phyloP scores from a whole-genome alignment of 2,113 vertebrate species.

The Nannospalax galili region DNA sequence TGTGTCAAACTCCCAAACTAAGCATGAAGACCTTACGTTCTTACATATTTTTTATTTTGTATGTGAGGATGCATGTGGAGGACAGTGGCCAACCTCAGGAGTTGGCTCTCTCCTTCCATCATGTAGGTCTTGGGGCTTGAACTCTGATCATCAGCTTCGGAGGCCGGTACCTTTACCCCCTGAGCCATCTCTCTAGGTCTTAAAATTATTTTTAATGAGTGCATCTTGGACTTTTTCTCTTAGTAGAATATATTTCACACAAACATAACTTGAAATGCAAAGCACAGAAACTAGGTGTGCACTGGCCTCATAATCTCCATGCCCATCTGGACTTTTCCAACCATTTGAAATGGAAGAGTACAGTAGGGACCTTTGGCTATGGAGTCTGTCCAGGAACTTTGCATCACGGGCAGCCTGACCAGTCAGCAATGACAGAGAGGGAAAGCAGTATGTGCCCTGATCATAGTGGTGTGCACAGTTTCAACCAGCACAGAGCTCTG shows the following conservation, averaged over 20 bases:
- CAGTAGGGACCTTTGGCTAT: background rate
- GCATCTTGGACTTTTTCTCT: background rate
- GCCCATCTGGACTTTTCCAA: background rate
- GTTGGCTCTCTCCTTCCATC: background rate
- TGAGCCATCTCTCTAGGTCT: background rate
- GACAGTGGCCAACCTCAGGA: too few relatives aligned
- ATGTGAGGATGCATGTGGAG: background rate
- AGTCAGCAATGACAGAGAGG: background rate
- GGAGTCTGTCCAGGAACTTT: background rate
- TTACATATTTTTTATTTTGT: background rate
- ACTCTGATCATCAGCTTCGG: too few relatives aligned
- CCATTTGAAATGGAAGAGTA: background rate
- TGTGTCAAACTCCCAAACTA: background rate
- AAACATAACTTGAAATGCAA: conserved; percentile 11
- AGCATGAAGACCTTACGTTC: background rate
- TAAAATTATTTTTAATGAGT: background rate
- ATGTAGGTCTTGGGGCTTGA: background rate
- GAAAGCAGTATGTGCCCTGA: background rate
- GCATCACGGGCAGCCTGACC: background rate
- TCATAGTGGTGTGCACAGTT: background rate
- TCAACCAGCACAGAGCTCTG: background rate
- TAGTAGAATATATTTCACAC: background rate
- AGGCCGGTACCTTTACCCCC: too few relatives aligned
- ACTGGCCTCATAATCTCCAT: background rate
- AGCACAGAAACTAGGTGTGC: background rate